These are phyloP conservation scores for Cotesia congregata DNA, from an alignment of 2,888 invertebrate genomes.

Conservation along the genomic window DNA sequence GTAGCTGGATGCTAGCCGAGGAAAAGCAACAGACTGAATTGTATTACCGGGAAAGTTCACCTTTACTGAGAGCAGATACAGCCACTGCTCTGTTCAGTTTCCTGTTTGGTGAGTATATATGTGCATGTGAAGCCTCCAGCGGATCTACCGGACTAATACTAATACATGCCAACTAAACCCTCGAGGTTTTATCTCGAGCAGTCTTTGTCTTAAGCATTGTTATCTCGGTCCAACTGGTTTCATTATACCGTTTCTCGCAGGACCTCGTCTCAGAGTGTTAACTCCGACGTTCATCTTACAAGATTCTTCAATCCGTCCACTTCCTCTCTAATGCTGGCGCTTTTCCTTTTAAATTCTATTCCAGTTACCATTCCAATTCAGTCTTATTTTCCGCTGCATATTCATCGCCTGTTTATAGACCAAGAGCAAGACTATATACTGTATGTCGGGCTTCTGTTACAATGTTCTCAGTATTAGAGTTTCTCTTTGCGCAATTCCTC, in stretches of 20 bases:
- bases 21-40: slow-evolving; percentile 35
- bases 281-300: slow-evolving; percentile 15
- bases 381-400: slow-evolving; percentile 18
- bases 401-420: slow-evolving; percentile 29
- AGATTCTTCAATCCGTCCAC: not conserved
- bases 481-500: not conserved
- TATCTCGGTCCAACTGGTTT: not conserved
- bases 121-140: not conserved
- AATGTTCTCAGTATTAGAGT: not conserved
- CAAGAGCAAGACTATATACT: not conserved
- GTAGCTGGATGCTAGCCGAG: slow-evolving; percentile 1
- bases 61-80: not conserved
- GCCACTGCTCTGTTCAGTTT: not conserved
- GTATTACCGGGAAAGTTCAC: slow-evolving; percentile 30
- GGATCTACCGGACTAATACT: not conserved
- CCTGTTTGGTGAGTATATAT: no score
- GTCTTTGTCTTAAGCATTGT: not conserved
- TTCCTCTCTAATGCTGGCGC: not conserved
- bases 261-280: slow-evolving; percentile 2
- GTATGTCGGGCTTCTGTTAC: not conserved
- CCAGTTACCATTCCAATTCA: slow-evolving; percentile 10
- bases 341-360: not conserved
- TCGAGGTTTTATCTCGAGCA: not conserved
- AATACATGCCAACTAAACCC: not conserved
- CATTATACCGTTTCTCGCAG: not conserved